A percentile compares a stretch with the other conserved stretches of the same genome.
phyloP scores from a whole-genome alignment of 2,113 vertebrate genomes.

The Podarcis raffonei region DNA sequence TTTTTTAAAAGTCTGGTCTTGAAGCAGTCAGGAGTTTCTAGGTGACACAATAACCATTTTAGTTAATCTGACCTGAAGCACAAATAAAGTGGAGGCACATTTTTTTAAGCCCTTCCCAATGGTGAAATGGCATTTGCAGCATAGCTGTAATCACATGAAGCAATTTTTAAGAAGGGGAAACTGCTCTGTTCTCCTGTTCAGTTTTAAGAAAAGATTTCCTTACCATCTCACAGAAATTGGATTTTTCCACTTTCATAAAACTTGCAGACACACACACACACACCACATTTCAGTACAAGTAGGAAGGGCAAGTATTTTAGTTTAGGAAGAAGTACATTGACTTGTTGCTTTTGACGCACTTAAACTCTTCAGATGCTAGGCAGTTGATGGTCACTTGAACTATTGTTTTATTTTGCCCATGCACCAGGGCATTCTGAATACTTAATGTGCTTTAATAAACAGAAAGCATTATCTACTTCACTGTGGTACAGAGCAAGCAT shows the following conservation, averaged over 20 bases:
- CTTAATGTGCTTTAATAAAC: not conserved
- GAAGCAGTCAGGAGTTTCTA: slow-evolving; percentile 66
- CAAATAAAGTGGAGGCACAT: slow-evolving; percentile 65
- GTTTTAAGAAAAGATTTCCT: slow-evolving; percentile 49
- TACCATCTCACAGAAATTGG: slow-evolving; percentile 46
- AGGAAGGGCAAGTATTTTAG: slow-evolving; percentile 20
- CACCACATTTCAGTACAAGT: slow-evolving; percentile 40
- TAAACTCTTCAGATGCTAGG: not conserved
- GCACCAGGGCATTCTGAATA: not conserved
- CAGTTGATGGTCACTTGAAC: not conserved
- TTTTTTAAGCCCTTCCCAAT: slow-evolving; percentile 65
- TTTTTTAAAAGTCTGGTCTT: slow-evolving; percentile 68
- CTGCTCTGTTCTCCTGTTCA: slow-evolving; percentile 56
- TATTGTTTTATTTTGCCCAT: not conserved
- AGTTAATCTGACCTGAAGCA: slow-evolving; percentile 74
- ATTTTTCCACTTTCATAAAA: slow-evolving; percentile 37
- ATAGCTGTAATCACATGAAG: slow-evolving; percentile 69
- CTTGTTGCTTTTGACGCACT: not conserved
- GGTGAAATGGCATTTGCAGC: slow-evolving; percentile 70
- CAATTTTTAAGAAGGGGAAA: slow-evolving; percentile 65
- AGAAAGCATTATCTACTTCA: not conserved
- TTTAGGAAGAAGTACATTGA: slow-evolving; percentile 25
- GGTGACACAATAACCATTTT: slow-evolving; percentile 73
- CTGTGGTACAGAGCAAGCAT: not conserved
- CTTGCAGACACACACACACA: not conserved